Evolutionary conservation across 2,797 vertebrate genomes (phyloP), one percentile per base, ranked within the genome.

Genomic region (Aeoliscus strigatus): DNA sequence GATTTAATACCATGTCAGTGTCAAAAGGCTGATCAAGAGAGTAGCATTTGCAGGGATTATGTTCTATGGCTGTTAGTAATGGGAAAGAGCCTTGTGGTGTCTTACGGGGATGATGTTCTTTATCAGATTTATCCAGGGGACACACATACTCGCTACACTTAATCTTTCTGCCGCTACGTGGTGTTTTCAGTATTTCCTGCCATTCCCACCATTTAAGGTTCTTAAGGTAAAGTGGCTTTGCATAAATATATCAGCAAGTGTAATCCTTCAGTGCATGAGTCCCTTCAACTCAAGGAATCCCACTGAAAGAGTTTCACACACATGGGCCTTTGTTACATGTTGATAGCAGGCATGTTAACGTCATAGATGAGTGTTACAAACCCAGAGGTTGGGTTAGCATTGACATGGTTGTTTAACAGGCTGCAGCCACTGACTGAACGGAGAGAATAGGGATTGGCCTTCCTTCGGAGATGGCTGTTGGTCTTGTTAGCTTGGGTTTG

Each of bases 221-320:
- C 41, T 39, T 48, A 51, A 36, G 39, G 59, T 70, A 52, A 35
- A 32, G 26, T 53, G 34, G 43, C 18, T 68, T 66, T 60, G 38
- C 45, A 56, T 32, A 44, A 23, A 66, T 39, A 51, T 33, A 16
- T 25, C 50, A 34, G 39, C n/a, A n/a, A n/a, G n/a, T 14, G 14
- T 64, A 68, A 68, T 76, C 63, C 51, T 15, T 23, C 15, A 52
- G 28, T 49, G 55, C 46, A 30, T 57, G 44, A 57, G 56, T 53
- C 58, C 40, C 16, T 39, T 38, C 21, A 28, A 51, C 23, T 47
- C 9, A 30, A 38, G 47, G 61, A 62, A 66, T 61, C 70, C 61
- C 61, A 28, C 42, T 1, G 23, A 26, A 33, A 44, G 47, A 28
- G 37, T 37, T 30, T 21, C 6, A 23, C 15, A 34, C 14, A 33